Evolutionary conservation across 2,888 invertebrate genomes (phyloP).

Genomic region (Steinernema hermaphroditum): DNA sequence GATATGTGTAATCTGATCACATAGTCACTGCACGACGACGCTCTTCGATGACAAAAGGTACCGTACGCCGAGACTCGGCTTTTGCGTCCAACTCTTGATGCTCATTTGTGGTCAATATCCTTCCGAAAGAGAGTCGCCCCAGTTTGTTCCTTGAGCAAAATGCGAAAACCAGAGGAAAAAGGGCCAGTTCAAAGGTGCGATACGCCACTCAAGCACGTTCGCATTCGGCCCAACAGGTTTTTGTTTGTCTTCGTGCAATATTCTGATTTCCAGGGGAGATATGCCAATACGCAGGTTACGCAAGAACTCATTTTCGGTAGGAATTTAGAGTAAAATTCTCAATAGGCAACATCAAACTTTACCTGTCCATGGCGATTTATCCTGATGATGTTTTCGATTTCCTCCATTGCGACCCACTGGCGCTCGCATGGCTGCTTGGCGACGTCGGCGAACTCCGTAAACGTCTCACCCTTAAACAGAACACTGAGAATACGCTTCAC

Average conservation of each 20-base stretch:
- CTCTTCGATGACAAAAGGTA: no score
- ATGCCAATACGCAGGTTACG: no score
- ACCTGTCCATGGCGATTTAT: slow-evolving; percentile 39
- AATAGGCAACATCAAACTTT: not conserved
- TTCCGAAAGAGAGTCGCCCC: no score
- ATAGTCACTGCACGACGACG: no score
- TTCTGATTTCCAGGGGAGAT: no score
- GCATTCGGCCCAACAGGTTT: slow-evolving; percentile 9
- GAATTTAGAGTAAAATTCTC: no score
- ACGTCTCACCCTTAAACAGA: slow-evolving; percentile 35
- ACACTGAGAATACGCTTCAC: not conserved
- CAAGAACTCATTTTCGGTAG: no score
- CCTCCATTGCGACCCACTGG: slow-evolving; percentile 39
- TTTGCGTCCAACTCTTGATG: no score
- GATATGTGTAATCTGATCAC: slow-evolving; percentile 9
- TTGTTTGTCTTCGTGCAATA: slow-evolving; percentile 12
- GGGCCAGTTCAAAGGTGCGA: slow-evolving; percentile 30
- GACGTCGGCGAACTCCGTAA: slow-evolving; percentile 47
- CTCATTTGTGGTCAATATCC: no score
- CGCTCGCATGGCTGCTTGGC: slow-evolving; percentile 39
- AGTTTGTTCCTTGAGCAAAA: not conserved
- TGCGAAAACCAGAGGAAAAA: slow-evolving; percentile 5
- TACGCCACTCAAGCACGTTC: not conserved
- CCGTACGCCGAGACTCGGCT: no score
- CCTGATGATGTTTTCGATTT: slow-evolving; percentile 40